Evolutionary conservation across 2,113 vertebrate genomes (phyloP).

Genomic region (Scopus umbretta): DNA sequence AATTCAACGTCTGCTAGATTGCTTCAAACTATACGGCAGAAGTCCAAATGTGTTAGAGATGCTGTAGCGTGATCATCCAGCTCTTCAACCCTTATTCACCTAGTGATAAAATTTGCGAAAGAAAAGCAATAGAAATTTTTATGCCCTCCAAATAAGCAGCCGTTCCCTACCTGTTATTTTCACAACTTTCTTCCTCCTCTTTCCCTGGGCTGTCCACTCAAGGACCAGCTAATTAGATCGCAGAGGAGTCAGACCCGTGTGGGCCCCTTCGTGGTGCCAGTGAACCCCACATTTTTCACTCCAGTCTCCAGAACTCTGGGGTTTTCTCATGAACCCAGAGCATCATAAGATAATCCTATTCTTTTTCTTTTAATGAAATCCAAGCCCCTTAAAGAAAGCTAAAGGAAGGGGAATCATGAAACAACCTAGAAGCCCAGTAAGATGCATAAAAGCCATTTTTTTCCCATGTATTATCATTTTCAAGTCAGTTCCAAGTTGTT

Average conservation of each 20-base stretch:
- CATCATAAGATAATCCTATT: background rate
- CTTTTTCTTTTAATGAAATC: background rate
- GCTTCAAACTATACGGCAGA: background rate
- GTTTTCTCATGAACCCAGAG: background rate
- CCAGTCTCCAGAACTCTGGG: background rate
- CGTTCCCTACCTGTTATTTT: background rate
- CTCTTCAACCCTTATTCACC: slow-evolving; percentile 17
- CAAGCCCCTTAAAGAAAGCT: background rate
- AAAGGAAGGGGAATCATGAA: background rate
- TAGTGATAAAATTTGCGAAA: slow-evolving; percentile 3
- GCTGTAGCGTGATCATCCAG: background rate
- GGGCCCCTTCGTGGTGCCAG: background rate
- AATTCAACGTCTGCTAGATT: slow-evolving; percentile 4
- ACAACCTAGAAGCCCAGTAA: background rate
- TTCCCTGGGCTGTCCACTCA: background rate
- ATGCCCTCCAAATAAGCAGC: background rate
- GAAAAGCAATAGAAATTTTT: background rate
- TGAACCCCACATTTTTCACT: background rate
- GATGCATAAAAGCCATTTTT: background rate
- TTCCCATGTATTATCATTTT: background rate
- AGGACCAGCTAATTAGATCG: background rate
- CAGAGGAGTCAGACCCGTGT: background rate
- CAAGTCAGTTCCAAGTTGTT: background rate
- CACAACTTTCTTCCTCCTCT: background rate
- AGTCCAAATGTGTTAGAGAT: background rate